A percentile compares a stretch with the other conserved stretches of the same genome.
Evolutionary conservation across 2,888 invertebrate genomes (phyloP).

Genomic region (Sinodicranocentrus sp.): DNA sequence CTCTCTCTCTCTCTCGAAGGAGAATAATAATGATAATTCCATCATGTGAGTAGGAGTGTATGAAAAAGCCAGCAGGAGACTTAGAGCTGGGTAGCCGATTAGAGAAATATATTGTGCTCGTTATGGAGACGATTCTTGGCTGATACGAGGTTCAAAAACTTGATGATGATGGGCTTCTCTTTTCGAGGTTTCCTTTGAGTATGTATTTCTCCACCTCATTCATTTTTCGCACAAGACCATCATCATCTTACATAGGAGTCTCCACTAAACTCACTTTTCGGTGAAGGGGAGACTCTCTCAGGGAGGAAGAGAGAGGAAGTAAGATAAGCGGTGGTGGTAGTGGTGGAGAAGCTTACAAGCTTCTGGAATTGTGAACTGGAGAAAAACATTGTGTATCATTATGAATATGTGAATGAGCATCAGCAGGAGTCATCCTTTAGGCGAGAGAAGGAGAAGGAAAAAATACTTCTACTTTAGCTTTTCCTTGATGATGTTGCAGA

Average conservation of each 20-base stretch:
- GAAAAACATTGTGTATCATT: slow-evolving; percentile 6
- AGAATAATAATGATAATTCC: slow-evolving; percentile 19
- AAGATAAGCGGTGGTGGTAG: background rate
- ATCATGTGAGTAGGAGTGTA: background rate
- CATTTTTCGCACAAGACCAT: slow-evolving; percentile 1
- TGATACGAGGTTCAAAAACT: no score
- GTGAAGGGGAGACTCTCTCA: background rate
- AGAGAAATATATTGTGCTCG: slow-evolving; percentile 12
- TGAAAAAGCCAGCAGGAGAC: slow-evolving; percentile 19
- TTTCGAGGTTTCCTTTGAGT: background rate
- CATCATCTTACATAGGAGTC: background rate
- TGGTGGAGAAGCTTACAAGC: background rate
- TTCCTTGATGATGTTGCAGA: background rate
- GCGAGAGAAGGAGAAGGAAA: background rate
- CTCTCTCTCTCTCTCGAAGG: background rate
- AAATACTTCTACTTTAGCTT: background rate
- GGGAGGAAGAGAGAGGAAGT: background rate
- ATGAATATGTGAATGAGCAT: slow-evolving; percentile 20
- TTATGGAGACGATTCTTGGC: slow-evolving; percentile 6
- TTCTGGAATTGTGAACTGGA: background rate
- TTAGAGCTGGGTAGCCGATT: slow-evolving; percentile 7
- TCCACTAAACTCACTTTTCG: background rate
- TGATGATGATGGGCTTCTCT: background rate
- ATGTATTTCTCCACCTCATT: background rate
- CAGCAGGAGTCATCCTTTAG: slow-evolving; percentile 52